Evolutionary conservation across 2,888 invertebrate species (phyloP).

Genomic region (Pterobdella sp.): DNA sequence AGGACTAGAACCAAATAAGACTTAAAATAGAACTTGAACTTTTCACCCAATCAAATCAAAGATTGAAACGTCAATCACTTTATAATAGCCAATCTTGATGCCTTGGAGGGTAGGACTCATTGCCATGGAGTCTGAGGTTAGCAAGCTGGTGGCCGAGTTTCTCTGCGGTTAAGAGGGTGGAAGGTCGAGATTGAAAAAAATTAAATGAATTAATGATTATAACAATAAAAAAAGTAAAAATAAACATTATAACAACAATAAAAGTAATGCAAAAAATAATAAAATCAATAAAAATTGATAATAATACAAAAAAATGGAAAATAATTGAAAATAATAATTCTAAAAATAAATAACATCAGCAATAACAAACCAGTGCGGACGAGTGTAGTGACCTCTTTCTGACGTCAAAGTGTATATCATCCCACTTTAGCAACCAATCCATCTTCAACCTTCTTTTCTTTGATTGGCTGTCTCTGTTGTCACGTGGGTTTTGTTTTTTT

Average conservation of each 20-base stretch:
- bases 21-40: too few relatives aligned
- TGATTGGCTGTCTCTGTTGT: slow-evolving; percentile 46
- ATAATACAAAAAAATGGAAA: too few relatives aligned
- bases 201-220: too few relatives aligned
- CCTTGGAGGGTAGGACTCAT: slow-evolving; percentile 63
- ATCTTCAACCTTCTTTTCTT: slow-evolving; percentile 79
- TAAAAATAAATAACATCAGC: slow-evolving; percentile 28
- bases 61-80: slow-evolving; percentile 59
- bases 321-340: too few relatives aligned
- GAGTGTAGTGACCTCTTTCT: slow-evolving; percentile 50
- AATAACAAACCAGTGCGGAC: slow-evolving; percentile 35
- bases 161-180: slow-evolving; percentile 40
- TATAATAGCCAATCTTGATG: slow-evolving; percentile 79
- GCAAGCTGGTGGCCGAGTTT: slow-evolving; percentile 40
- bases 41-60: too few relatives aligned
- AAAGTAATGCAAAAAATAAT: too few relatives aligned
- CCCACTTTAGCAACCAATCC: slow-evolving; percentile 86
- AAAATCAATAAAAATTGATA: too few relatives aligned
- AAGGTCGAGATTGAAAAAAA: too few relatives aligned
- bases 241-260: too few relatives aligned
- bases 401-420: slow-evolving; percentile 61
- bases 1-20: too few relatives aligned
- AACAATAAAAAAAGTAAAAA: too few relatives aligned
- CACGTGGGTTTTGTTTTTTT: too few relatives aligned
- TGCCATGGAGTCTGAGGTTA: slow-evolving; percentile 47